Percentiles rank a stretch among this genome's conserved stretches.
Evolutionary conservation across 2,888 invertebrate species (phyloP).

Genomic region (Ecliptopera silaceata): DNA sequence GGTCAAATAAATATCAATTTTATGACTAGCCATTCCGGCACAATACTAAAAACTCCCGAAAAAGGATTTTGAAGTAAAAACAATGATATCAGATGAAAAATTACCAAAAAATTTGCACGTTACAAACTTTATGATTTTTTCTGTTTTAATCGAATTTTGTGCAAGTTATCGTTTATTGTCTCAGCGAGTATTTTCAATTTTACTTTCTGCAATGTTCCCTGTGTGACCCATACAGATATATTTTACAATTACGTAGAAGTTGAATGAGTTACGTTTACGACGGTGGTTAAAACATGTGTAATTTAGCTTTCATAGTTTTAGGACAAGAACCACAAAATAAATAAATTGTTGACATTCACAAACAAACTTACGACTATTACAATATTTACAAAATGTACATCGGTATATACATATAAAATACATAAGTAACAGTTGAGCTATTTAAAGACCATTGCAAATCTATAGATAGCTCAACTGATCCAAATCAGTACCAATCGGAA

Average conservation of each 20-base stretch:
- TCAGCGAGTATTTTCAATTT: background rate
- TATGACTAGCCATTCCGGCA: too few relatives aligned
- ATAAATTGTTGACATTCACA: slow-evolving; percentile 20
- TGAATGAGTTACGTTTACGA: background rate
- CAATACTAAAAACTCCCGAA: too few relatives aligned
- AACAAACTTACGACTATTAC: too few relatives aligned
- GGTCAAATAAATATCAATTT: too few relatives aligned
- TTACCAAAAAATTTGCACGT: background rate
- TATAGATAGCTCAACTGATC: too few relatives aligned
- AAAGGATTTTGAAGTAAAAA: too few relatives aligned
- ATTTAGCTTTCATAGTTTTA: slow-evolving; percentile 12
- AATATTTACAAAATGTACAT: too few relatives aligned
- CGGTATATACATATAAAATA: too few relatives aligned
- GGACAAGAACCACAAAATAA: slow-evolving; percentile 10
- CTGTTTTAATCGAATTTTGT: background rate
- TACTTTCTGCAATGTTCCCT: background rate
- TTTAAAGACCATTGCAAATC: too few relatives aligned
- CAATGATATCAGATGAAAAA: background rate
- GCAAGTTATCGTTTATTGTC: background rate
- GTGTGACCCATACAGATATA: background rate
- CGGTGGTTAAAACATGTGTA: slow-evolving; percentile 1
- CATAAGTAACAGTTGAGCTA: too few relatives aligned
- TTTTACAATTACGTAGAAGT: background rate
- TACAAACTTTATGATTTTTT: background rate
- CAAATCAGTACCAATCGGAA: too few relatives aligned